A percentile compares a stretch with the other conserved stretches of the same genome.
Evolutionary conservation across 2,797 vertebrate genomes (phyloP).

Genomic region (Arnoldichthys spilopterus): DNA sequence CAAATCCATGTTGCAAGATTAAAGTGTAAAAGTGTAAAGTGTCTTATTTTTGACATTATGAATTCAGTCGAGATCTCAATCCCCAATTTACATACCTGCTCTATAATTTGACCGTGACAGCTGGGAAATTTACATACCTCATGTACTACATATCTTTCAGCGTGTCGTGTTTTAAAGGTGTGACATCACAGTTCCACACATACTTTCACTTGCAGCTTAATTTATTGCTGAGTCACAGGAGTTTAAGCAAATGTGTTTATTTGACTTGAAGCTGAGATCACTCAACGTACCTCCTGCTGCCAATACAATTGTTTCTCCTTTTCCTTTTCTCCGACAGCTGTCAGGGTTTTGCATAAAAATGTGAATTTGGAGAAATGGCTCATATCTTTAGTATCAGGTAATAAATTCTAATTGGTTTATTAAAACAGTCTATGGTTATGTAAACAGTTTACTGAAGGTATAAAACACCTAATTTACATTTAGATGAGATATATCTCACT

Average conservation of each 20-base stretch:
- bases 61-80: constrained; percentile 43
- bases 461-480: constrained; percentile 80
- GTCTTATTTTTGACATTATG: not conserved
- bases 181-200: constrained; percentile 16
- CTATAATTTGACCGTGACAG: constrained; percentile 52
- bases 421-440: constrained; percentile 76
- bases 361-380: constrained; percentile 60
- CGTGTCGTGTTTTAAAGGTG: constrained; percentile 34
- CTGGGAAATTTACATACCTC: constrained; percentile 60
- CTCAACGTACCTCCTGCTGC: constrained; percentile 49
- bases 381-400: constrained; percentile 67
- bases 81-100: constrained; percentile 20
- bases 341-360: constrained; percentile 61
- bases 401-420: constrained; percentile 77
- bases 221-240: constrained; percentile 58
- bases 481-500: constrained; percentile 80
- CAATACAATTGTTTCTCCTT: constrained; percentile 36
- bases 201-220: constrained; percentile 55
- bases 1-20: not conserved
- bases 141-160: constrained; percentile 31
- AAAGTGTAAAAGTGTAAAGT: not conserved
- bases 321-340: constrained; percentile 43
- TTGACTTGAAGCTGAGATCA: constrained; percentile 62
- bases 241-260: constrained; percentile 64
- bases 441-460: constrained; percentile 79